phyloP scores from a whole-genome alignment of 2,113 vertebrate genomes.

The Fulica atra region DNA sequence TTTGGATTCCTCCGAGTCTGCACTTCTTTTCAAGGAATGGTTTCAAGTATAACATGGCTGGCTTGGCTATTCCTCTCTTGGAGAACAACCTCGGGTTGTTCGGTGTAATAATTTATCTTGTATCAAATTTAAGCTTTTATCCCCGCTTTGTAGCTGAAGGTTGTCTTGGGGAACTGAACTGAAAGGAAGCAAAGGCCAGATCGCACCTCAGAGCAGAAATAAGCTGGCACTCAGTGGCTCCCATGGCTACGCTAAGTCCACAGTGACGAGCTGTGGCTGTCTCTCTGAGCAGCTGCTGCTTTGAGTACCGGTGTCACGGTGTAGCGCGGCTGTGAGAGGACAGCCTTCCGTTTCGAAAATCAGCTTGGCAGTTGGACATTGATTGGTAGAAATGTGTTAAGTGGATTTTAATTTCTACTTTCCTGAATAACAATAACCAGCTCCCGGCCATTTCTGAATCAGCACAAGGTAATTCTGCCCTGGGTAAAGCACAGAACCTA shows the following conservation, averaged over 20 bases:
- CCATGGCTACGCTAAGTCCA: background rate
- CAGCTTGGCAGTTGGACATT: background rate
- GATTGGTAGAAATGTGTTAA: background rate
- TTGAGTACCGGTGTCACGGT: fast-evolving
- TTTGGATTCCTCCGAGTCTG: slow-evolving; percentile 5
- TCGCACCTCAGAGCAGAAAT: background rate
- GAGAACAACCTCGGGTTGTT: background rate
- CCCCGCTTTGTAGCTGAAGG: background rate
- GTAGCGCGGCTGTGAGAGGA: fast-evolving
- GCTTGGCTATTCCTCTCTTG: background rate
- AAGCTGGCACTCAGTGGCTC: background rate
- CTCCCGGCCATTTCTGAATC: background rate
- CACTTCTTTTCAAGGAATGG: background rate
- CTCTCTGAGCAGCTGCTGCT: background rate
- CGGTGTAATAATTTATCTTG: background rate
- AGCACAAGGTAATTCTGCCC: background rate
- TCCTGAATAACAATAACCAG: background rate
- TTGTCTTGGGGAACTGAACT: background rate
- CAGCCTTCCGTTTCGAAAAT: fast-evolving
- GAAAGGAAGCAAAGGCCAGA: too few species aligned
- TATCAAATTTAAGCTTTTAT: background rate
- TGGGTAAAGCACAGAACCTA: background rate
- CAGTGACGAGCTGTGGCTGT: background rate
- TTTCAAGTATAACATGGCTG: background rate
- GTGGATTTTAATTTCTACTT: background rate